These are phyloP conservation scores for Dendroctonus ponderosae DNA, from an alignment of 1,140 invertebrate species.

Conservation along the genomic window DNA sequence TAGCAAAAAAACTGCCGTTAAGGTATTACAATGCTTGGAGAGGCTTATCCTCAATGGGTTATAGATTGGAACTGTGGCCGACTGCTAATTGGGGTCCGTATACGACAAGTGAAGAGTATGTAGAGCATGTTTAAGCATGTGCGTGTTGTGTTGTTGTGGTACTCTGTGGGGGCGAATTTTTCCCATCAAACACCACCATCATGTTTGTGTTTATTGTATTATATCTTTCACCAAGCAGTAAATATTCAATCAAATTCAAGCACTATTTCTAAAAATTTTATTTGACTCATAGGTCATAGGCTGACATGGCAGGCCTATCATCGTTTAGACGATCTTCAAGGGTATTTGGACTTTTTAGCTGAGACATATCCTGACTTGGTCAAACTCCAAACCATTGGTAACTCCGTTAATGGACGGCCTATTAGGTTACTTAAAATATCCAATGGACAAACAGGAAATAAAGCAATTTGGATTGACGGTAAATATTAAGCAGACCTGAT, in stretches of 20 bases:
- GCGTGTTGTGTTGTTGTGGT: constrained; percentile 5
- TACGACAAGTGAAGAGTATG: constrained; percentile 29
- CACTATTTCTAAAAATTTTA: too few relatives aligned
- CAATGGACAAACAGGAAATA: constrained; percentile 59
- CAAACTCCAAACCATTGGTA: constrained; percentile 70
- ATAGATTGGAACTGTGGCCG: constrained; percentile 58
- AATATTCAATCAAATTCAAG: too few relatives aligned
- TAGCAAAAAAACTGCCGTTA: constrained; percentile 57
- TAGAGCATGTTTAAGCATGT: constrained; percentile 29
- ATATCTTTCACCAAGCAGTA: too few relatives aligned
- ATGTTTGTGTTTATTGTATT: too few relatives aligned
- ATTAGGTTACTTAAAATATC: constrained; percentile 71
- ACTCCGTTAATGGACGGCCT: constrained; percentile 71
- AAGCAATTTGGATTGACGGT: constrained; percentile 63
- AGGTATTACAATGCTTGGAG: constrained; percentile 55
- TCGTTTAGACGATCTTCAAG: constrained; percentile 67
- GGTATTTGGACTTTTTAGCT: constrained; percentile 73
- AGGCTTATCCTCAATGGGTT: constrained; percentile 56
- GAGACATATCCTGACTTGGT: constrained; percentile 69
- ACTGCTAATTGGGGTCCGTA: constrained; percentile 58
- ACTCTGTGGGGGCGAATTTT: neutral
- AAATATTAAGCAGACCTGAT: neutral
- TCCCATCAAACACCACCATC: too few relatives aligned
- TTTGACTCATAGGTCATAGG: constrained; percentile 62
- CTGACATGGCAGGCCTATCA: constrained; percentile 83